Evolutionary conservation across 2,113 vertebrate genomes (phyloP).

Genomic region (Ciconia stormi): DNA sequence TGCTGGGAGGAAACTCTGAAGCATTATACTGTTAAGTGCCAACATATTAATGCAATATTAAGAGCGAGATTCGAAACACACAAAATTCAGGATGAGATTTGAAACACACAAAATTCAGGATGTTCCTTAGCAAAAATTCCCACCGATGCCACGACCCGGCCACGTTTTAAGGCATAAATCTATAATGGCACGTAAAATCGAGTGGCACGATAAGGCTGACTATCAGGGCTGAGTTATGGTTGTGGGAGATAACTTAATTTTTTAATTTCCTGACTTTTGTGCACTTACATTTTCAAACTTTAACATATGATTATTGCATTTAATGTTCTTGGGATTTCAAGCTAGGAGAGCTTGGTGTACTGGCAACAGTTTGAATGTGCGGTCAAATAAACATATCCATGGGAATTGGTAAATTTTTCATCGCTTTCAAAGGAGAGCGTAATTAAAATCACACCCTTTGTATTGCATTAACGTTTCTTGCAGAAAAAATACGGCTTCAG

Average conservation of each 20-base stretch:
- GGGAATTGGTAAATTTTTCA: background rate
- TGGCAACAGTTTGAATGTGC: background rate
- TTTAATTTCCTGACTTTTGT: constrained; percentile 52
- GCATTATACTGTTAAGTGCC: constrained; percentile 23
- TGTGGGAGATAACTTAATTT: constrained; percentile 38
- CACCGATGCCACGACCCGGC: background rate
- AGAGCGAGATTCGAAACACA: background rate
- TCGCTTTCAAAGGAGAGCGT: background rate
- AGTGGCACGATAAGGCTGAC: background rate
- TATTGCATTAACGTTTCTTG: background rate
- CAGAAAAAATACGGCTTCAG: background rate
- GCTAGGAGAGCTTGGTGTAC: background rate
- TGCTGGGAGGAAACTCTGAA: constrained; percentile 47
- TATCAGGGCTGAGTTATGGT: background rate
- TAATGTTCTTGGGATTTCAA: background rate
- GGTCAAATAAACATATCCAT: background rate
- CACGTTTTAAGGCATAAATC: constrained; percentile 13
- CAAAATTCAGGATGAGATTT: background rate
- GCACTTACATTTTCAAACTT: background rate
- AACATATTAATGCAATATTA: background rate
- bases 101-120: constrained; percentile 4
- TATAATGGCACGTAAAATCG: background rate
- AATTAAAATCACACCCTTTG: background rate
- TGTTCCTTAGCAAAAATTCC: constrained; percentile 35
- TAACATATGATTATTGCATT: background rate